Percentiles rank a stretch among this genome's conserved stretches.
phyloP scores from a whole-genome alignment of 64 coral and sea anemone genomes.

The Actinia tenebrosa region DNA sequence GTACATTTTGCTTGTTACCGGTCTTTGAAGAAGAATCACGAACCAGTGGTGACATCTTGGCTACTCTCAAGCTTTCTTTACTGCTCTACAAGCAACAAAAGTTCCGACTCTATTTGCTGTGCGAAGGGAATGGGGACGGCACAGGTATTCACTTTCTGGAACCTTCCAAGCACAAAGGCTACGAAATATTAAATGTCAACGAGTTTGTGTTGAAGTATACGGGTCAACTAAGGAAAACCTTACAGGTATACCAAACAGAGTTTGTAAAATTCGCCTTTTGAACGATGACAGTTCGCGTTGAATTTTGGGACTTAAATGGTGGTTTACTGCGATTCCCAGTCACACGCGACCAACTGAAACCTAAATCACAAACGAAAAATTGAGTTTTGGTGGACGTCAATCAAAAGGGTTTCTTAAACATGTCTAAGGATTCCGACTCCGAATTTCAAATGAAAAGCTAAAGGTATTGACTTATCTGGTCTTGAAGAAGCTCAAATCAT shows the following conservation, averaged over 20 bases:
- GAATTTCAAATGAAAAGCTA: no score
- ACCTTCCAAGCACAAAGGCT: constrained; percentile 38
- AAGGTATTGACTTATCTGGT: no score
- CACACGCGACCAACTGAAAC: no score
- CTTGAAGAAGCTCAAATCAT: no score
- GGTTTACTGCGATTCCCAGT: no score
- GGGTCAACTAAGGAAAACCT: not conserved
- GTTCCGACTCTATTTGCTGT: constrained; percentile 37
- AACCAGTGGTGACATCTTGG: constrained; percentile 11
- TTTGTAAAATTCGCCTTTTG: no score
- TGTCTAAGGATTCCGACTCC: no score
- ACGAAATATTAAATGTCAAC: constrained; percentile 4
- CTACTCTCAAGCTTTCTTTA: not conserved
- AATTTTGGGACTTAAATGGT: no score
- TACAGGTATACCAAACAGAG: constrained; percentile 7
- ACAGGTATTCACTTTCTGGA: constrained; percentile 60
- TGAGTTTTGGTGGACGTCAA: no score
- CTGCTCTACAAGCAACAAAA: constrained; percentile 25
- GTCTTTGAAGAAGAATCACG: constrained; percentile 25
- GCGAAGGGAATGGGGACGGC: constrained; percentile 54
- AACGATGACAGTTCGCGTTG: no score
- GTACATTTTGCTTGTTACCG: constrained; percentile 45
- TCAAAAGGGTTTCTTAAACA: no score
- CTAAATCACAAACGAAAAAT: no score
- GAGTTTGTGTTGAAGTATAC: constrained; percentile 6